These are phyloP conservation scores for Arctia plantaginis DNA, from an alignment of 2,888 invertebrate genomes.

Conservation along the genomic window DNA sequence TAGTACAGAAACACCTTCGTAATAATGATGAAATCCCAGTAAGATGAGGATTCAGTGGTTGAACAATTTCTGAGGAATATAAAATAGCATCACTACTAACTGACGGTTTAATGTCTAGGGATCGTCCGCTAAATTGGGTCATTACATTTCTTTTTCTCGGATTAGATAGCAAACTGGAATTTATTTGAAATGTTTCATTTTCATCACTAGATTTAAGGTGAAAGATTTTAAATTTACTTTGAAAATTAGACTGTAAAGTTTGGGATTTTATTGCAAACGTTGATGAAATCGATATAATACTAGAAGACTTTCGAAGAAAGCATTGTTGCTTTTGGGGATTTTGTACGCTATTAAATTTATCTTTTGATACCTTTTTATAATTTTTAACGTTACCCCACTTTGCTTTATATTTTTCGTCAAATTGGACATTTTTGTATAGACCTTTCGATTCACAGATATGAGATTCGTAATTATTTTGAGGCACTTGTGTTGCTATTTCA, in stretches of 20 bases:
- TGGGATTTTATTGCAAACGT: constrained; percentile 4
- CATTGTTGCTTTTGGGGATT: neutral
- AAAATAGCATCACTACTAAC: constrained; percentile 11
- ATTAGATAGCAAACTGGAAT: constrained; percentile 31
- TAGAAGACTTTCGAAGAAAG: neutral
- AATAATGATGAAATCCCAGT: constrained; percentile 42
- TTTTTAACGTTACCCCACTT: neutral
- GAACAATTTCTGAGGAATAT: neutral
- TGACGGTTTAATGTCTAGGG: constrained; percentile 4
- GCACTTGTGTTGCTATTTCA: neutral
- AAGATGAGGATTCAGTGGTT: constrained; percentile 14
- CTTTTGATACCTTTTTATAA: too few relatives aligned
- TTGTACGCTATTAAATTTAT: neutral
- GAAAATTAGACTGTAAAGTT: neutral
- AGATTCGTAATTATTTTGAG: neutral
- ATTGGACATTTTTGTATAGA: neutral
- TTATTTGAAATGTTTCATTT: constrained; percentile 22
- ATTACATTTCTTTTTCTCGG: constrained; percentile 8
- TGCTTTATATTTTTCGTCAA: neutral
- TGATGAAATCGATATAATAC: constrained; percentile 5
- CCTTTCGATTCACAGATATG: neutral
- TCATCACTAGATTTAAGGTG: constrained; percentile 10
- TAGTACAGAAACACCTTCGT: constrained; percentile 52
- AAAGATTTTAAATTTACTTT: constrained; percentile 12
- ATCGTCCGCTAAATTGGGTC: constrained; percentile 15